Conservation (phyloP, 1,140 invertebrate genomes). For the Muscidifurax raptorellus region DNA sequence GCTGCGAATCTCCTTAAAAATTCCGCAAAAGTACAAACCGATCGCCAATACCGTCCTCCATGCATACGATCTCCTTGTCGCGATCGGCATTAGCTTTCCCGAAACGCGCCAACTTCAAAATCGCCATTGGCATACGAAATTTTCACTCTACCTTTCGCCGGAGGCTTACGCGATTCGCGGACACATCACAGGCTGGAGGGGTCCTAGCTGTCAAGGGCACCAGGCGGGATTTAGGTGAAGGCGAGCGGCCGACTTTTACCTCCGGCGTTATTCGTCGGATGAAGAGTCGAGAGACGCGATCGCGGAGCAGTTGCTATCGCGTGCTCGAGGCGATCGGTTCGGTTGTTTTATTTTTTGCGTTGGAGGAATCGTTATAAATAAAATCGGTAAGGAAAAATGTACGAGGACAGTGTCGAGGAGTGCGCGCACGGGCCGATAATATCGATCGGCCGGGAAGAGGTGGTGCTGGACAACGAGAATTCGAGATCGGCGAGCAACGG, state of each 20-base stretch:
- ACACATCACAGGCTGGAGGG: not conserved
- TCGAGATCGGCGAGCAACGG: conserved; percentile 32
- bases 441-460: conserved; percentile 57
- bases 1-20: not conserved
- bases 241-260: conserved; percentile 57
- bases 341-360: not conserved
- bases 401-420: not conserved
- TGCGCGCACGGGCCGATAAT: conserved; percentile 46
- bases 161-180: not conserved
- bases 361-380: not conserved
- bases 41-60: too few species aligned
- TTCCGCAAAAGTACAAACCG: not conserved
- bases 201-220: conserved; percentile 64
- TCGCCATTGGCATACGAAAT: conserved; percentile 10
- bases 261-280: not conserved
- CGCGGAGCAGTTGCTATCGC: not conserved
- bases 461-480: conserved; percentile 52
- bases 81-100: not conserved
- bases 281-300: not conserved
- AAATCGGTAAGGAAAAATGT: not conserved
- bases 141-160: not conserved
- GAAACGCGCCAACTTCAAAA: not conserved
- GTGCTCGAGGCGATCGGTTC: not conserved
- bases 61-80: too few species aligned
- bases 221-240: conserved; percentile 67